These are phyloP conservation scores for Psophia crepitans DNA, from an alignment of 2,113 vertebrate species.

Conservation along the genomic window DNA sequence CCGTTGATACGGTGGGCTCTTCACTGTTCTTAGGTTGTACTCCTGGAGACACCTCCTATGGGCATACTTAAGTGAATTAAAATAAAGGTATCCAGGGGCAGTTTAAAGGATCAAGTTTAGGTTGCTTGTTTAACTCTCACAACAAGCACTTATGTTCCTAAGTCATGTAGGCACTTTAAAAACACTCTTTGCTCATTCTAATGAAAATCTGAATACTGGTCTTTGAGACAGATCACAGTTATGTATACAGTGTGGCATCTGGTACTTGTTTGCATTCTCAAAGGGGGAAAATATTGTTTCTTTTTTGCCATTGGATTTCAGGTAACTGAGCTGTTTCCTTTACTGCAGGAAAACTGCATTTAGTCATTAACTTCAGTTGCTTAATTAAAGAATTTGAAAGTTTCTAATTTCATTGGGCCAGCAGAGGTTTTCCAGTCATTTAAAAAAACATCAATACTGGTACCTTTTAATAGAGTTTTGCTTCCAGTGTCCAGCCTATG, in stretches of 20 bases:
- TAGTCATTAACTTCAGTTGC: background rate
- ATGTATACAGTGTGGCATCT: background rate
- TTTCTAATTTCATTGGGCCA: constrained; percentile 45
- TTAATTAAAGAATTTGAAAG: constrained; percentile 46
- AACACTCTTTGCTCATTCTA: background rate
- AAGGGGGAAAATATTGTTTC: background rate
- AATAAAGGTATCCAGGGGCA: background rate
- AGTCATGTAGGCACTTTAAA: background rate
- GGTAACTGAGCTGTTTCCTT: background rate
- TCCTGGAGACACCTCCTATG: background rate
- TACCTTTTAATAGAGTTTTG: background rate
- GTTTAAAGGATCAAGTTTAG: background rate
- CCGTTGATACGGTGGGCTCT: background rate
- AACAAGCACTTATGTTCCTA: background rate
- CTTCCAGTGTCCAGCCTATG: background rate
- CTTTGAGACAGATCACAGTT: background rate
- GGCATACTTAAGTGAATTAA: background rate
- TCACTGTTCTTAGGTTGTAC: background rate
- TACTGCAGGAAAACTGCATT: background rate
- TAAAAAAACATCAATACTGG: background rate
- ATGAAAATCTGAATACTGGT: background rate
- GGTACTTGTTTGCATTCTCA: background rate
- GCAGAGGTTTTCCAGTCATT: background rate
- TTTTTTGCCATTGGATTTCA: constrained; percentile 2
- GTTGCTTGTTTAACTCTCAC: background rate